phyloP scores from a whole-genome alignment of 1,140 invertebrate species.

The Aphaenogaster ashmeadi region DNA sequence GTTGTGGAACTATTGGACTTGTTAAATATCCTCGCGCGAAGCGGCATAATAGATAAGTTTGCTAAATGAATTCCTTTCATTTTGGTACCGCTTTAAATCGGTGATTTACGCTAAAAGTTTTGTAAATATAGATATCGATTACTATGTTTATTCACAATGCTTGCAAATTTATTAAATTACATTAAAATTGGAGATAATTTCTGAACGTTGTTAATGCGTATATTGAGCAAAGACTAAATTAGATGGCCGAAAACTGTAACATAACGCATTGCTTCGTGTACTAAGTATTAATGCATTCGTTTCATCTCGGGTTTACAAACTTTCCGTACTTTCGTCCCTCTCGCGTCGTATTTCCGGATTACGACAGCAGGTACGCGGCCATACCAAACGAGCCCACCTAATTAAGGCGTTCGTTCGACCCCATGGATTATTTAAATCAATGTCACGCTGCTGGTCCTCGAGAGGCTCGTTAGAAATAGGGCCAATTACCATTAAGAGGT shows the following conservation, averaged over 20 bases:
- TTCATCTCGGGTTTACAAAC: slow-evolving; percentile 30
- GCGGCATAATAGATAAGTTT: slow-evolving; percentile 55
- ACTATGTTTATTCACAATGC: not conserved
- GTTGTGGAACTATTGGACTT: slow-evolving; percentile 29
- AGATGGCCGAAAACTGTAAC: not conserved
- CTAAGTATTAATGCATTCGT: slow-evolving; percentile 18
- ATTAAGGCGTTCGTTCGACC: slow-evolving; percentile 73
- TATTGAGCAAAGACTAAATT: slow-evolving; percentile 3
- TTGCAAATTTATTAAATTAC: not conserved
- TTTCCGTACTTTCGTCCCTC: slow-evolving; percentile 19
- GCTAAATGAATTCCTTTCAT: slow-evolving; percentile 63
- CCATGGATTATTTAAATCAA: slow-evolving; percentile 79
- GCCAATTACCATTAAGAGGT: slow-evolving; percentile 78
- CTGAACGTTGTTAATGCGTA: not conserved
- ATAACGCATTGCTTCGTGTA: not conserved
- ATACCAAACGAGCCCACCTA: slow-evolving; percentile 58
- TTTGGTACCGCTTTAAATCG: slow-evolving; percentile 22
- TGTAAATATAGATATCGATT: slow-evolving; percentile 43
- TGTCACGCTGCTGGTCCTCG: slow-evolving; percentile 72
- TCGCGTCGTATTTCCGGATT: slow-evolving; percentile 37
- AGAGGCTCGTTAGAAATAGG: slow-evolving; percentile 77
- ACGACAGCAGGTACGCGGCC: slow-evolving; percentile 28
- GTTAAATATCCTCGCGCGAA: slow-evolving; percentile 63
- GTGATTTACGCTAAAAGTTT: slow-evolving; percentile 7
- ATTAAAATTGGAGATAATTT: not conserved